Percentiles rank a stretch among this genome's conserved stretches.
phyloP scores from a whole-genome alignment of 2,888 invertebrate species.

The Drosophila demipolita region DNA sequence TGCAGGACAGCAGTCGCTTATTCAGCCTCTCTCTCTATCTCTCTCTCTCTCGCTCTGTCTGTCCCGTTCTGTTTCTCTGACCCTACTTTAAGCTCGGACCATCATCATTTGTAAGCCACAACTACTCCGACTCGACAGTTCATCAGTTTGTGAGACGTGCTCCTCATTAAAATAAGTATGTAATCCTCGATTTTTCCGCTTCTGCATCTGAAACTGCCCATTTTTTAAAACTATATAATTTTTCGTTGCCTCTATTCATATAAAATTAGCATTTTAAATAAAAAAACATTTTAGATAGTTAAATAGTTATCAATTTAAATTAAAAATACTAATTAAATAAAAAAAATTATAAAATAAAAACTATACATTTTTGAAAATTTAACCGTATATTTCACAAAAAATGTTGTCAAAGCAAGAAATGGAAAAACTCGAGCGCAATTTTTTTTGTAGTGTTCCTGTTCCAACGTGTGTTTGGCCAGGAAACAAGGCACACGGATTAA shows the following conservation, averaged over 20 bases:
- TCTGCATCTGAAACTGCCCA: neutral
- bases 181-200: neutral
- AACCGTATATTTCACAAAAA: no score
- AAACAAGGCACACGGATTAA: neutral
- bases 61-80: neutral
- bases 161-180: conserved; percentile 3
- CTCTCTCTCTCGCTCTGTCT: neutral
- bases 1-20: conserved; percentile 32
- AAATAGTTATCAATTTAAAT: neutral
- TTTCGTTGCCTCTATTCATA: neutral
- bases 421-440: neutral
- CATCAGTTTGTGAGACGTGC: conserved; percentile 16
- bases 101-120: conserved; percentile 43
- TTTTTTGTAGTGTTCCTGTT: neutral
- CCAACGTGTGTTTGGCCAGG: neutral
- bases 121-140: conserved; percentile 19
- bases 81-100: conserved; percentile 31
- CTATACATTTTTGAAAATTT: no score
- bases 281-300: neutral
- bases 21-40: neutral
- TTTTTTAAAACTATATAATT: neutral
- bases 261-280: neutral
- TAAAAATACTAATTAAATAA: no score
- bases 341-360: no score
- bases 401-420: no score